These are phyloP conservation scores for Rotaria magnacalcarata DNA, from an alignment of 2,888 invertebrate genomes.

Conservation along the genomic window DNA sequence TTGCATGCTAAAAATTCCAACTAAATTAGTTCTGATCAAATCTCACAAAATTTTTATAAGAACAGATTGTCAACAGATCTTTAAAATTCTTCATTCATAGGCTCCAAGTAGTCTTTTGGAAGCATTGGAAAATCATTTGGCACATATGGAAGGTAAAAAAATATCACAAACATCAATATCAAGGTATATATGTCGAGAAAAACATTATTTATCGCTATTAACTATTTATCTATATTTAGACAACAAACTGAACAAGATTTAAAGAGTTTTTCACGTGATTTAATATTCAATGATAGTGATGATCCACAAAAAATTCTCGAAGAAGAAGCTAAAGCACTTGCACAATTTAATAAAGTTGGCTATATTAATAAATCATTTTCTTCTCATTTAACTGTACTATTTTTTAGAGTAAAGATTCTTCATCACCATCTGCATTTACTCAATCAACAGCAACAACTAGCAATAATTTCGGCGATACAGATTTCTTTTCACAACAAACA, in stretches of 20 bases:
- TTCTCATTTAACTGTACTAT: background rate
- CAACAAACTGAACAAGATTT: constrained; percentile 24
- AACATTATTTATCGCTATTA: too few species aligned
- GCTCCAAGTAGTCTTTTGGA: constrained; percentile 93
- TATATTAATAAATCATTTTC: background rate
- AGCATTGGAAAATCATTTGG: constrained; percentile 87
- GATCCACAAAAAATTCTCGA: constrained; percentile 43
- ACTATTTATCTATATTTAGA: background rate
- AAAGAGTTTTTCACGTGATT: constrained; percentile 30
- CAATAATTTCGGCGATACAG: constrained; percentile 1
- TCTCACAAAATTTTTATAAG: too few species aligned
- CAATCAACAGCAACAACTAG: background rate
- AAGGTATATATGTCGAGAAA: background rate
- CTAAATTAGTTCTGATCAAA: background rate
- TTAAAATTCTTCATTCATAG: constrained; percentile 52
- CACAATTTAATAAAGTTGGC: constrained; percentile 36
- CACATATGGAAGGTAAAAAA: constrained; percentile 45
- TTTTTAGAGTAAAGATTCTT: constrained; percentile 1
- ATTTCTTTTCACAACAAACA: constrained; percentile 21
- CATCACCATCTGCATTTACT: background rate
- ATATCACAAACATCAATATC: background rate
- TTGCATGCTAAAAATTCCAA: constrained; percentile 46
- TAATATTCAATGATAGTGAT: constrained; percentile 35
- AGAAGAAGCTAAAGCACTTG: constrained; percentile 46
- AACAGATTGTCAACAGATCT: too few species aligned